Evolutionary conservation across 2,113 vertebrate species (phyloP).

Genomic region (Nymphicus hollandicus): DNA sequence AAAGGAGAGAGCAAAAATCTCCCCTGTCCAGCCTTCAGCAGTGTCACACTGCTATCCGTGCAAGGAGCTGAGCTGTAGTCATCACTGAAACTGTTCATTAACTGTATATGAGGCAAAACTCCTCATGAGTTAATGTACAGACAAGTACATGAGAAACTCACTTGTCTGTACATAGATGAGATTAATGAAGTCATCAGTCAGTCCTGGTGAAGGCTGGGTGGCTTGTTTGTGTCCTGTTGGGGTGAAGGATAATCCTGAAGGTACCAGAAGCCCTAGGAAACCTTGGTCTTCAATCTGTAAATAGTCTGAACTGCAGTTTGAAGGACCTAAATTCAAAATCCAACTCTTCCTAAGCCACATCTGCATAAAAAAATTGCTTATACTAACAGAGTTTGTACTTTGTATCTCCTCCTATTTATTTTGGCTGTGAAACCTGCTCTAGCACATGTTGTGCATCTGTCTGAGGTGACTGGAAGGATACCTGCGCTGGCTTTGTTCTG

Average conservation of each 20-base stretch:
- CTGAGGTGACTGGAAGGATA: background rate
- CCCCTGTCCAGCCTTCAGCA: background rate
- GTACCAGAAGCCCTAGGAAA: background rate
- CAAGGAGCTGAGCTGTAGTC: background rate
- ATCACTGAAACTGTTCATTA: background rate
- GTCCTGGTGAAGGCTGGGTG: background rate
- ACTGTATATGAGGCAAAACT: background rate
- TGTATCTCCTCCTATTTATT: background rate
- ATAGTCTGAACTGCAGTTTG: background rate
- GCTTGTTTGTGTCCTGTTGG: background rate
- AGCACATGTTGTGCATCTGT: background rate
- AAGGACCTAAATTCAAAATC: background rate
- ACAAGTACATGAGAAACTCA: too few species aligned
- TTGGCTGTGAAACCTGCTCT: background rate
- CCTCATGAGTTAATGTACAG: background rate
- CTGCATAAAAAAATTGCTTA: background rate
- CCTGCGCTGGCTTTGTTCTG: accelerated
- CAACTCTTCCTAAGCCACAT: background rate
- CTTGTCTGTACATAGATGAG: background rate
- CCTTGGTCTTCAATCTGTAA: background rate
- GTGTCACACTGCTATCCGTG: background rate
- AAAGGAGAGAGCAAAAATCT: background rate
- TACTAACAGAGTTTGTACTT: background rate
- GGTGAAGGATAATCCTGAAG: background rate
- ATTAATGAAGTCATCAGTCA: background rate